Evolutionary conservation across 30 jellyfish, hydroid and myxozoan species (phyloP), one percentile per base, ranked within the genome.

Genomic region (Aurelia sp.): DNA sequence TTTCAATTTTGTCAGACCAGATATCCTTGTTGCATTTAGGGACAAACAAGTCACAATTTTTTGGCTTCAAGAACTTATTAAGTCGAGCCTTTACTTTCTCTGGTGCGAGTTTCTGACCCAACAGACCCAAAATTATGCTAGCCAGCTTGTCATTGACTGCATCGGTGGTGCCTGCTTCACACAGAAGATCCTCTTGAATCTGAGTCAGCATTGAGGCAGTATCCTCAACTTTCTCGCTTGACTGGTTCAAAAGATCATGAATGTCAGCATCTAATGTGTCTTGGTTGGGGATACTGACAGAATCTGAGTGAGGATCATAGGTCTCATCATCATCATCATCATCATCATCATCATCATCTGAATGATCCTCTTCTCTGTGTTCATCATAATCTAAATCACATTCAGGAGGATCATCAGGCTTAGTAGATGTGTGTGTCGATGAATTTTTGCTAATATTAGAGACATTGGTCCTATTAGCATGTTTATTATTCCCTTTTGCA

Each of bases 401-500:
- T 19, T 72, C 83, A 40, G 35, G 48, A 40, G 83, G 83, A 21
- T 72, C 83, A 13, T 72, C 83, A 31, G 67, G 83, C 67, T 66
- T 72, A 72, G 67, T 35, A 72, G 67, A 5, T 13, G 65, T 72
- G 38, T 72, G 83, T 13, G 67, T 13, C 1, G 83, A 19, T 41
- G 19, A 6, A 3, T 7, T 52, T 40, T 72, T 72, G 83, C 83
- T 27, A 72, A 27, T 47, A 30, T 47, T 72, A 40, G 20, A 18
- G 83, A 72, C 83, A 72, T 47, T 72, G 83, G 83, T 72, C 83
- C 67, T 72, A 47, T 72, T 72, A 72, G 83, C 83, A 40, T 6
- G 67, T 6, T 52, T 21, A 52, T 17, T 19, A 47, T 17, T 72
- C 83, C 67, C 83, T 6, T 16, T 40, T 13, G 67, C 83, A 72